Evolutionary conservation across 2,113 vertebrate genomes (phyloP), one percentile per base, ranked within the genome.

Genomic region (Sapajus apella): DNA sequence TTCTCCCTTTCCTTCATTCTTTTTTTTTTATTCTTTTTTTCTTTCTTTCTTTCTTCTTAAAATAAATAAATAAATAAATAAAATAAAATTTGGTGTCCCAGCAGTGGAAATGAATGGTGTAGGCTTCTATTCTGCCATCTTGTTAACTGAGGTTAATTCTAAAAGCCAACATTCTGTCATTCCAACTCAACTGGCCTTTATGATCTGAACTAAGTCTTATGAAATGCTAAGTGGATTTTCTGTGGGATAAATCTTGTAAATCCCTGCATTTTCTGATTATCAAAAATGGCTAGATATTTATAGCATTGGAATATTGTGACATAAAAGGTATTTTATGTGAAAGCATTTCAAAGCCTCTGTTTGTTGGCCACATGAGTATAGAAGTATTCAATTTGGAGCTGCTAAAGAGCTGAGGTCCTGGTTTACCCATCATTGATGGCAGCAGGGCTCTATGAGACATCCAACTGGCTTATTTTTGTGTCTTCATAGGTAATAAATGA

Each of bases 191-290:
- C 50, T 58, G 37, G 76, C 14, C 86, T 91, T 89, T 70, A 2
- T 81, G 76, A 84, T 82, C 72, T 76, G 27, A 92, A 23, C 82
- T 82, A 40, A 77, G 30, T n/a, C 40, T 81, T 82, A 61, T 47
- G 72, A 66, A 92, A 96, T 20, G 32, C 13, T 68, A 88, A 77
- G 68, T 83, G 35, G 45, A 73, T 96, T 91, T 96, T 91, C 92
- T 93, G 10, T 86, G 87, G 35, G 47, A 55, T 91, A 79, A 89
- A 55, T 47, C 79, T 94, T 58, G 30, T 35, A 82, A 58, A 92
- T 56, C 35, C 66, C 68, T 91, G 45, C 72, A 64, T 94, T 95
- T 93, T 95, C 73, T 89, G 86, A 75, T 66, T 64, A 75, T 82
- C 73, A 61, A 73, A 91, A 85, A 66, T 40, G 37, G 32, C 76